A percentile compares a stretch with the other conserved stretches of the same genome.
phyloP scores from a whole-genome alignment of 2,888 invertebrate genomes.

The Orthonychiurus folsomi region DNA sequence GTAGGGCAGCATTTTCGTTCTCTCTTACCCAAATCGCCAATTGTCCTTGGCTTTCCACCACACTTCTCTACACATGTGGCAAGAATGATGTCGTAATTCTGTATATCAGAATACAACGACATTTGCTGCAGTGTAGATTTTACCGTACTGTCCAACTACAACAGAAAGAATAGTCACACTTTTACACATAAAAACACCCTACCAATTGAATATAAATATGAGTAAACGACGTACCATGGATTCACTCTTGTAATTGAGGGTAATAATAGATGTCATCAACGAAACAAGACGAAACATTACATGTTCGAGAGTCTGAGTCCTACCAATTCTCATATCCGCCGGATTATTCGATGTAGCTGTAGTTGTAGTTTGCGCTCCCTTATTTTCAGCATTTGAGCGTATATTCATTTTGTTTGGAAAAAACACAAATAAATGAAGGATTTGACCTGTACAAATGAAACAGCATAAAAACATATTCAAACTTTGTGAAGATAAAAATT shows the following conservation, averaged over 20 bases:
- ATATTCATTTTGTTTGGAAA: slow-evolving; percentile 36
- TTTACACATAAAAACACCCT: neutral
- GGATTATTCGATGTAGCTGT: slow-evolving; percentile 3
- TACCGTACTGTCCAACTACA: neutral
- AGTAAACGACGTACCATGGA: neutral
- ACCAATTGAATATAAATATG: neutral
- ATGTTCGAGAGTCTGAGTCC: slow-evolving; percentile 34
- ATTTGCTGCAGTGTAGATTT: neutral
- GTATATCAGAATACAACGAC: neutral
- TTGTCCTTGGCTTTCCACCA: slow-evolving; percentile 29
- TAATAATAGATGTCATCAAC: slow-evolving; percentile 32
- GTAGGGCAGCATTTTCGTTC: no score
- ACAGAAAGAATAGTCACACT: neutral
- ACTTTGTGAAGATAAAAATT: neutral
- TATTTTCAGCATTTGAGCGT: slow-evolving; percentile 23
- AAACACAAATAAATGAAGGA: slow-evolving; percentile 37
- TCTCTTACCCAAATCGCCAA: slow-evolving; percentile 35
- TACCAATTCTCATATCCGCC: slow-evolving; percentile 22
- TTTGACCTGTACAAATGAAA: slow-evolving; percentile 24
- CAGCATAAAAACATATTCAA: slow-evolving; percentile 3
- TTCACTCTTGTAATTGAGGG: slow-evolving; percentile 30
- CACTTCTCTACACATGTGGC: slow-evolving; percentile 29
- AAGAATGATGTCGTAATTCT: slow-evolving; percentile 22
- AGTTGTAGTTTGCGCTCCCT: slow-evolving; percentile 15
- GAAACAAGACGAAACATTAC: slow-evolving; percentile 36